Evolutionary conservation across 1,140 invertebrate genomes (phyloP).

Genomic region (Pogonus chalceus): DNA sequence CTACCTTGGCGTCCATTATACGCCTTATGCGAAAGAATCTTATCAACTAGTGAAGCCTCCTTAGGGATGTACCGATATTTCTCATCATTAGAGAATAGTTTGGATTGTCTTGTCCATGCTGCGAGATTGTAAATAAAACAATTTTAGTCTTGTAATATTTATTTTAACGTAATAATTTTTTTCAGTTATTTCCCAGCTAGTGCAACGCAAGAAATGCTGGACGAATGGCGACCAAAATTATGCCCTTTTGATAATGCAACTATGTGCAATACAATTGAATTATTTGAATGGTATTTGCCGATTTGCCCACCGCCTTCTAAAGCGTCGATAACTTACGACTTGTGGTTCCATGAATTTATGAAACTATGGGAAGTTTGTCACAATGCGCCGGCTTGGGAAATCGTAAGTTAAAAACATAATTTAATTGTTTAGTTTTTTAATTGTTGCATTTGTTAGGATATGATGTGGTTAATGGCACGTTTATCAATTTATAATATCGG

Average conservation of each 20-base stretch:
- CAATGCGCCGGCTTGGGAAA: slow-evolving; percentile 60
- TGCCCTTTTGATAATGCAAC: slow-evolving; percentile 54
- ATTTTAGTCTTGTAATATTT: slow-evolving; percentile 9
- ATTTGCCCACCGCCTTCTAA: slow-evolving; percentile 52
- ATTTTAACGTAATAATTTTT: slow-evolving; percentile 18
- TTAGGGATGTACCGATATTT: slow-evolving; percentile 54
- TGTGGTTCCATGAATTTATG: slow-evolving; percentile 83
- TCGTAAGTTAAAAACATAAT: slow-evolving; percentile 40
- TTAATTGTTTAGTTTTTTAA: slow-evolving; percentile 3
- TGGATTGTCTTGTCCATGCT: slow-evolving; percentile 38
- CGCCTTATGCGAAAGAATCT: slow-evolving; percentile 43
- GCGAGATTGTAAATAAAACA: slow-evolving; percentile 40
- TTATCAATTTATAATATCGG: slow-evolving; percentile 69
- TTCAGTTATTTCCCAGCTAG: slow-evolving; percentile 61
- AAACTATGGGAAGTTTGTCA: slow-evolving; percentile 64
- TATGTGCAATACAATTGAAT: slow-evolving; percentile 49
- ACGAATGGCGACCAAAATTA: slow-evolving; percentile 66
- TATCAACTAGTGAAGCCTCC: slow-evolving; percentile 31
- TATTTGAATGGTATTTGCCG: slow-evolving; percentile 69
- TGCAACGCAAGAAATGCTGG: slow-evolving; percentile 81
- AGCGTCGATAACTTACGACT: slow-evolving; percentile 51
- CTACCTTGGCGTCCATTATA: slow-evolving; percentile 83
- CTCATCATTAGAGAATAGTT: slow-evolving; percentile 39
- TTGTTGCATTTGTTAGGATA: slow-evolving; percentile 39
- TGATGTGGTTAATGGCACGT: slow-evolving; percentile 63